phyloP scores from a whole-genome alignment of 2,888 invertebrate genomes.

The Pristionchus mayeri region DNA sequence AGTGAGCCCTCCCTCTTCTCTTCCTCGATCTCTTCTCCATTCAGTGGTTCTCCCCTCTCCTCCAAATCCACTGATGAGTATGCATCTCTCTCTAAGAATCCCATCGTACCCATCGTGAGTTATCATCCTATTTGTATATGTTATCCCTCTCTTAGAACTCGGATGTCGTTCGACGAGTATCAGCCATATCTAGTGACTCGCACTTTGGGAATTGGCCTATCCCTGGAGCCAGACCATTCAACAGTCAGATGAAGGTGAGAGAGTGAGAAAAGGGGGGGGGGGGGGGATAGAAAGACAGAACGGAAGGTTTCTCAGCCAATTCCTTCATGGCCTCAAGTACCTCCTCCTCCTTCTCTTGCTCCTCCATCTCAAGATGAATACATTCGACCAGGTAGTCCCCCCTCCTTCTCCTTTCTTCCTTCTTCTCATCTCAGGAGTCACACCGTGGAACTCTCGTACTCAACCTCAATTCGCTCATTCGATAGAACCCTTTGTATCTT shows the following conservation, averaged over 20 bases:
- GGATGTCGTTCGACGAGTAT: slow-evolving; percentile 44
- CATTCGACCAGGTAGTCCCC: not conserved
- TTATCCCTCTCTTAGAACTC: slow-evolving; percentile 21
- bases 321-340: slow-evolving; percentile 6
- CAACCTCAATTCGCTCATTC: slow-evolving; percentile 45
- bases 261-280: too few species aligned
- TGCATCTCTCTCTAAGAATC: not conserved
- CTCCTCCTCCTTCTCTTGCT: not conserved
- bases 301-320: not conserved
- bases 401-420: not conserved
- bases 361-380: not conserved
- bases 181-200: slow-evolving; percentile 57
- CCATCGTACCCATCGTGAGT: slow-evolving; percentile 40
- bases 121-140: not conserved
- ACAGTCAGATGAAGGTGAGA: slow-evolving; percentile 42
- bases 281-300: not conserved
- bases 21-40: not conserved
- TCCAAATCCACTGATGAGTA: not conserved
- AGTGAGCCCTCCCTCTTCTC: too few species aligned
- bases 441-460: slow-evolving; percentile 42
- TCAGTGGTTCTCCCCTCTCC: not conserved
- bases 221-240: slow-evolving; percentile 59
- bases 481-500: slow-evolving; percentile 30
- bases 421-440: slow-evolving; percentile 8
- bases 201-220: slow-evolving; percentile 69